Evolutionary conservation across 2,797 vertebrate species (phyloP).

Genomic region (Gila robusta): DNA sequence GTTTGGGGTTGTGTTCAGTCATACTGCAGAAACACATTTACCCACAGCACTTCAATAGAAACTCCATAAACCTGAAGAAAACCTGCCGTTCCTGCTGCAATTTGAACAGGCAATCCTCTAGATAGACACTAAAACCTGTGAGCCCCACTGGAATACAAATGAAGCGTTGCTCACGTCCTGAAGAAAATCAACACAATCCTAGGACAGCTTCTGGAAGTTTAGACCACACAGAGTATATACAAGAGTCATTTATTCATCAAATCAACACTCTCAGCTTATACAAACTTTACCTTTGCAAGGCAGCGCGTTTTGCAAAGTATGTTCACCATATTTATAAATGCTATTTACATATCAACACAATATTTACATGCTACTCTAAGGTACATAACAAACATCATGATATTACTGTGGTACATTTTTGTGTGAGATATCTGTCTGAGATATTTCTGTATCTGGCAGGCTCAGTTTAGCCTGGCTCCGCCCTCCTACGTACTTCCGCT

Average conservation of each 20-base stretch:
- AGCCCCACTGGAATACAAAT: background rate
- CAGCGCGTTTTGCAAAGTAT: background rate
- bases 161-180: background rate
- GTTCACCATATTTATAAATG: background rate
- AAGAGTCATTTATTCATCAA: background rate
- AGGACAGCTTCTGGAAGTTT: background rate
- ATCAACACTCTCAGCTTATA: background rate
- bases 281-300: background rate
- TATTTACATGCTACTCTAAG: background rate
- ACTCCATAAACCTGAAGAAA: background rate
- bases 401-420: background rate
- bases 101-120: background rate
- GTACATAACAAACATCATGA: background rate
- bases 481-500: too few relatives aligned
- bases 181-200: background rate
- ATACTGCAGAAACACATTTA: background rate
- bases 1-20: background rate
- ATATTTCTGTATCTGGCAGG: slow-evolving; percentile 44
- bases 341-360: background rate
- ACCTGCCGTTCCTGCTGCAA: background rate
- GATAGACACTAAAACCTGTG: background rate
- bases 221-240: background rate
- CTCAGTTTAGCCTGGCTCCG: background rate
- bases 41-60: background rate
- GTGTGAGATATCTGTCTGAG: background rate